Percentiles rank a stretch among this genome's conserved stretches.
phyloP scores from a whole-genome alignment of 2,888 invertebrate species.

The Spatulosminthurus flaviceps region DNA sequence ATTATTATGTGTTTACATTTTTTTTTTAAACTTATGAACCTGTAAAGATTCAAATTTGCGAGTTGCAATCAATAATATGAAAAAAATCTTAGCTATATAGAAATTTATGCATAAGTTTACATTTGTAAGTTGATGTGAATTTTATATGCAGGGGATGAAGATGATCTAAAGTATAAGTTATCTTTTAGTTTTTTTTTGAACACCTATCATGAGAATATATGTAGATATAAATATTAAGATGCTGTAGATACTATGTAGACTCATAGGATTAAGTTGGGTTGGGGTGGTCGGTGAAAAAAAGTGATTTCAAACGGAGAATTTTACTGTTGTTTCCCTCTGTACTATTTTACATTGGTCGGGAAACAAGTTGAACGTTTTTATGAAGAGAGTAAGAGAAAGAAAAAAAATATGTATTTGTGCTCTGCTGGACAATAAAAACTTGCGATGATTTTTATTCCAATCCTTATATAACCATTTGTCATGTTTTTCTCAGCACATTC shows the following conservation, averaged over 20 bases:
- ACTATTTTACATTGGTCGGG: background rate
- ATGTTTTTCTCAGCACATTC: constrained; percentile 8
- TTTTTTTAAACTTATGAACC: no score
- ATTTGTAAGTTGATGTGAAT: no score
- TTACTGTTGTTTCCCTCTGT: background rate
- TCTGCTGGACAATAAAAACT: constrained; percentile 50
- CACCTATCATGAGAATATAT: no score
- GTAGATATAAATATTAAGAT: background rate
- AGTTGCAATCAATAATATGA: no score
- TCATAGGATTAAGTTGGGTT: background rate
- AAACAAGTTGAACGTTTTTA: constrained; percentile 30
- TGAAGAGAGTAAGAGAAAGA: no score
- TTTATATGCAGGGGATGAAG: no score
- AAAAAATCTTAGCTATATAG: no score
- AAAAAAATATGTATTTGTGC: constrained; percentile 43
- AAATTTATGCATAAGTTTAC: no score
- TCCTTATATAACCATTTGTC: constrained; percentile 5
- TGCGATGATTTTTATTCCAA: constrained; percentile 47
- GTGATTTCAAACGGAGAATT: constrained; percentile 4
- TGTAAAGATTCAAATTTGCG: no score
- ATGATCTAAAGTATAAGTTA: no score
- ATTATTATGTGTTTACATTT: no score
- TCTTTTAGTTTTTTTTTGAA: no score
- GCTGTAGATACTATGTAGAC: background rate
- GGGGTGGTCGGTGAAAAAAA: background rate